phyloP scores from a whole-genome alignment of 1,140 invertebrate genomes.

The Paraescarpia echinospica region DNA sequence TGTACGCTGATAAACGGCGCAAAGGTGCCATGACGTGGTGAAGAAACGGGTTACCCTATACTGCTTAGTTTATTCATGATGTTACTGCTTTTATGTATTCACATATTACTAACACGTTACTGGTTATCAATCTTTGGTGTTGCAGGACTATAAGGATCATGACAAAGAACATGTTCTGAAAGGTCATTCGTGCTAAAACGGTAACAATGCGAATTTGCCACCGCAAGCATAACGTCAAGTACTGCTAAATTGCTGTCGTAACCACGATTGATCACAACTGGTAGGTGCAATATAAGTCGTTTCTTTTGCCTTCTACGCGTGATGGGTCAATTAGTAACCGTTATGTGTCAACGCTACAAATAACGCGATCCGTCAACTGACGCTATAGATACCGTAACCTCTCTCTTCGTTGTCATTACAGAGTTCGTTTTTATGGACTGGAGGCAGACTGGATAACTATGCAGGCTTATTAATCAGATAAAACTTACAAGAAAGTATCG shows the following conservation, averaged over 20 bases:
- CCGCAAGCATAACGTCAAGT: background rate
- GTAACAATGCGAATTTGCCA: background rate
- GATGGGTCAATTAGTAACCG: background rate
- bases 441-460: background rate
- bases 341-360: background rate
- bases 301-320: background rate
- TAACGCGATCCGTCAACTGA: background rate
- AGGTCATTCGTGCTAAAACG: background rate
- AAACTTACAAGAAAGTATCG: background rate
- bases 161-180: background rate
- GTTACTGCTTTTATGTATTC: too few relatives aligned
- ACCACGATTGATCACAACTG: background rate
- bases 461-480: background rate
- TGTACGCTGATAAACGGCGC: too few relatives aligned
- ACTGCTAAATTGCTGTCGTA: background rate
- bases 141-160: background rate
- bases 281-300: background rate
- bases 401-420: background rate
- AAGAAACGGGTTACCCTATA: too few relatives aligned
- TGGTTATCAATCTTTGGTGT: background rate
- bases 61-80: background rate
- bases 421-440: background rate
- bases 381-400: background rate
- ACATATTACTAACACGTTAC: too few relatives aligned
- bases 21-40: too few relatives aligned